These are phyloP conservation scores for Caiman crocodilus DNA, from an alignment of 2,797 vertebrate species.

Conservation along the genomic window DNA sequence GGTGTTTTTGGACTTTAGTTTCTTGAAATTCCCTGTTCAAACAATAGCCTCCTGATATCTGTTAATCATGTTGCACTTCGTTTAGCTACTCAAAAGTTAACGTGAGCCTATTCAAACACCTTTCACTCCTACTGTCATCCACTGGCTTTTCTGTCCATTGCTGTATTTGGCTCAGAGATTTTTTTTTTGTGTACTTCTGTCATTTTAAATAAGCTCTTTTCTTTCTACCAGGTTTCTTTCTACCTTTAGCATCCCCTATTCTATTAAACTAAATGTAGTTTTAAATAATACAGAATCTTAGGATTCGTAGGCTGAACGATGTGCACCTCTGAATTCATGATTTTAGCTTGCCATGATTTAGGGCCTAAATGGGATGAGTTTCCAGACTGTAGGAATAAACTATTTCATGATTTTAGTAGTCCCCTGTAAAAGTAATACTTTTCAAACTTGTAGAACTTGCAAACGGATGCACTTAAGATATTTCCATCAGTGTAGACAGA, in stretches of 20 bases:
- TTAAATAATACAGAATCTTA: background rate
- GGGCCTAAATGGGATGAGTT: background rate
- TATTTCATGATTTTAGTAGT: background rate
- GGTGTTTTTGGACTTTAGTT: background rate
- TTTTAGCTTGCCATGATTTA: background rate
- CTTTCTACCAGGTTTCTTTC: background rate
- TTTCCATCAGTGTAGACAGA: too few species aligned
- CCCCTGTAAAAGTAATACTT: background rate
- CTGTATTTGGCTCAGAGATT: background rate
- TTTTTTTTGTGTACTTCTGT: background rate
- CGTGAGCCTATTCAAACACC: background rate
- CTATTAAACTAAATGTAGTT: background rate
- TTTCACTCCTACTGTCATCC: background rate
- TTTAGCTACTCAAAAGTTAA: background rate
- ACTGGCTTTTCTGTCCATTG: background rate
- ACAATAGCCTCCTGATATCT: background rate
- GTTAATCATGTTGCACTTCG: background rate
- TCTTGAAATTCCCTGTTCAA: background rate
- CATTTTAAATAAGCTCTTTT: background rate
- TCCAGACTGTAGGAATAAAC: background rate
- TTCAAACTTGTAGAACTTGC: background rate
- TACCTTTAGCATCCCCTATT: background rate
- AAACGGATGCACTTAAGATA: background rate
- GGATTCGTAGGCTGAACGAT: background rate
- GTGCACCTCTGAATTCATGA: background rate